Base-by-base conservation (phyloP, 2,113 vertebrate genomes). In the Ceyx melanurus region DNA sequence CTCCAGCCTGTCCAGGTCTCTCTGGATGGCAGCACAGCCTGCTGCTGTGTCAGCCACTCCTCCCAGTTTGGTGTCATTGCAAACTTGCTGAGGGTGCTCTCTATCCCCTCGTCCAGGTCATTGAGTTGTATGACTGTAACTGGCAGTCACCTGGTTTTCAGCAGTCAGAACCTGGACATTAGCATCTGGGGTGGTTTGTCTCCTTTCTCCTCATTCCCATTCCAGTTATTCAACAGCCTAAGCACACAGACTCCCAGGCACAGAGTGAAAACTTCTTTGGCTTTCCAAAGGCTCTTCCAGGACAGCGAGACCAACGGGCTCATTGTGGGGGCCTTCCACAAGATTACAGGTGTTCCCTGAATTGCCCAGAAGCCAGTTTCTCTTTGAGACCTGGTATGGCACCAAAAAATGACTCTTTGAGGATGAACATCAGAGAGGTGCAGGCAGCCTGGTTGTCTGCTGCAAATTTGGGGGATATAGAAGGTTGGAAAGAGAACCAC, bases 401-500 rank as follows among this genome's bases (percentile, higher is more conserved):
- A 5, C 2, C 1, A 4, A 10, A 48, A 40, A 65, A 33, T 0
- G 15, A 14, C 18, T 37, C 54, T 22, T 17, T 3, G 62, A 65
- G 67, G 35, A 50, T 15, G n/a, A 43, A 23, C 4, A 1, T 2
- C 2, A 20, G 45, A 26, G 48, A 19, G 13, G 28, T 0, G 6
- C 6, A 8, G 53, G 53, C n/a, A 48, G 60, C 5, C 28, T 8
- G 57, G 33, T 53, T 18, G 53, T 5, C 22, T 57, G 20, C 62
- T 4, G 53, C 1, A 1, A 23, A 1, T 2, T 0, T 1, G 0
- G 4, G 17, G 35, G 19, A n/a, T 22, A 31, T 5, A 10, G 37
- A 28, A 42, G 42, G 40, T 0, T 3, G 76, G 42, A 8, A 26
- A 21, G 51, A 75, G 48, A 46, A 26, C 14, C 12, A 20, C n/a